These are phyloP conservation scores for Palythoa grandis DNA, from an alignment of 92 coral and sea anemone species.

Conservation along the genomic window DNA sequence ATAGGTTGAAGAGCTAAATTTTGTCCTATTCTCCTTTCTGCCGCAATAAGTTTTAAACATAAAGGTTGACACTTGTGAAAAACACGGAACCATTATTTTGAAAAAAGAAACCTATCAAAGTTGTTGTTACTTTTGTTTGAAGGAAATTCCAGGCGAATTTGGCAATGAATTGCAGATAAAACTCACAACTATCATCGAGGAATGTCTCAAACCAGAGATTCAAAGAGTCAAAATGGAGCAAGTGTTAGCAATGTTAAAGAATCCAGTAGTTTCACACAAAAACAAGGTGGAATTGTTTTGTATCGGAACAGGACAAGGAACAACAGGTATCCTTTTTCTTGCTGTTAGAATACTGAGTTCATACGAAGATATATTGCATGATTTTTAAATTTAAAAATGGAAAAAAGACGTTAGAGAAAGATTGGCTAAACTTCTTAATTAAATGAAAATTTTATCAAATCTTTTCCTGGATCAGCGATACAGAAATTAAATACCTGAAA, in stretches of 20 bases:
- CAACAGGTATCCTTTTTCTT: constrained; percentile 45
- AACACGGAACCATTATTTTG: no score
- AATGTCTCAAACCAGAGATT: constrained; percentile 56
- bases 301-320: constrained; percentile 68
- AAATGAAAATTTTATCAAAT: no score
- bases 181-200: constrained; percentile 52
- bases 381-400: not conserved
- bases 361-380: not conserved
- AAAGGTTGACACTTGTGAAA: not conserved
- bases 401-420: not conserved
- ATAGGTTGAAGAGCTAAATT: no score
- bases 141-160: constrained; percentile 55
- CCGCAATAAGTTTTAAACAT: no score
- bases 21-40: no score
- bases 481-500: no score
- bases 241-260: constrained; percentile 34
- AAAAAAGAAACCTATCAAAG: no score
- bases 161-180: constrained; percentile 59
- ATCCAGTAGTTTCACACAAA: constrained; percentile 40
- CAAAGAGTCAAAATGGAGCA: constrained; percentile 57
- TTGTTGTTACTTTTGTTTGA: not conserved
- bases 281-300: constrained; percentile 64
- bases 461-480: no score
- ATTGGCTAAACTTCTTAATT: no score
- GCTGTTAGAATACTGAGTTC: not conserved